These are phyloP conservation scores for Philopotamus ludificatus DNA, from an alignment of 1,140 invertebrate genomes.

Conservation along the genomic window DNA sequence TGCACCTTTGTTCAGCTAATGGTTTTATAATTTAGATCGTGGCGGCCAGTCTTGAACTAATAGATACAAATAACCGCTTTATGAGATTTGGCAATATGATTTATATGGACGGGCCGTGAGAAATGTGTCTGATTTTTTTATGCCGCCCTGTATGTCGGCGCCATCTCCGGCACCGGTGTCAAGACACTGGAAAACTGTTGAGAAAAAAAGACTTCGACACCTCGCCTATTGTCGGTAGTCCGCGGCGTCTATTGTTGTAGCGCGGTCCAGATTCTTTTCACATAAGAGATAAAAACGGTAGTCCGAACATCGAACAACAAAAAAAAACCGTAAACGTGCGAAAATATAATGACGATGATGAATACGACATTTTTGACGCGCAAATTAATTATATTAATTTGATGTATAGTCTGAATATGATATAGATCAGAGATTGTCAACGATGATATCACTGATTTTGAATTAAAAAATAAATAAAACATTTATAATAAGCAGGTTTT, in stretches of 20 bases:
- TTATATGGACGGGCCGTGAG: conserved; percentile 37
- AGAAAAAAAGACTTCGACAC: neutral
- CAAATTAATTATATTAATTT: no score
- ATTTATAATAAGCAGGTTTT: no score
- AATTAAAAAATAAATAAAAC: no score
- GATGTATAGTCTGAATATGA: no score
- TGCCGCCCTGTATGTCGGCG: conserved; percentile 6
- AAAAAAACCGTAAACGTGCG: no score
- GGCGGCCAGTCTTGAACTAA: conserved; percentile 33
- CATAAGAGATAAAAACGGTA: no score
- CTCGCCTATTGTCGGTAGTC: neutral
- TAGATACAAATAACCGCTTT: conserved; percentile 41
- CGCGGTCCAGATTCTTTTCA: neutral
- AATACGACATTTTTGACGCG: no score
- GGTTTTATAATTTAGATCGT: conserved; percentile 37
- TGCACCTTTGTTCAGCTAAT: conserved; percentile 38
- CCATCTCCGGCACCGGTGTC: conserved; percentile 6
- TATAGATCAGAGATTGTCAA: no score
- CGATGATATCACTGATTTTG: no score
- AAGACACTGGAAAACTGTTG: neutral
- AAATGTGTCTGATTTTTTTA: conserved; percentile 32
- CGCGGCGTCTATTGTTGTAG: neutral
- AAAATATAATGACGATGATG: no score
- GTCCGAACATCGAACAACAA: no score
- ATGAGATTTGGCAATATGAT: conserved; percentile 37